A percentile compares a stretch with the other conserved stretches of the same genome.
Conservation (phyloP, 2,797 vertebrate genomes). For the Antennarius maculatus region DNA sequence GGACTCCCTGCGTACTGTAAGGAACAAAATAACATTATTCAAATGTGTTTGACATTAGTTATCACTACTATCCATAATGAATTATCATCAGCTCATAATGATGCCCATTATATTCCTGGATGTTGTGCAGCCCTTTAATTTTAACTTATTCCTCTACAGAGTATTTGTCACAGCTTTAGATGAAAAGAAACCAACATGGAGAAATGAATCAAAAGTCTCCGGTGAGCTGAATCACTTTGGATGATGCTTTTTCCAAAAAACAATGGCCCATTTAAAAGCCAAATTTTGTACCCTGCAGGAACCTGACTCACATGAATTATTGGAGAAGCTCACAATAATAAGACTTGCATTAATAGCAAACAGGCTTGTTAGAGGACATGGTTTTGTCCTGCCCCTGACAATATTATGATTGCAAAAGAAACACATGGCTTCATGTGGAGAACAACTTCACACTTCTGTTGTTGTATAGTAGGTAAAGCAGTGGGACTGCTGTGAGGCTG, state of each 20-base stretch:
- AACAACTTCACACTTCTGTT: conserved; percentile 19
- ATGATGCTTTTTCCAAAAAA: conserved; percentile 39
- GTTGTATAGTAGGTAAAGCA: conserved; percentile 13
- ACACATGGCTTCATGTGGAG: conserved; percentile 23
- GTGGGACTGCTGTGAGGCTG: conserved; percentile 12
- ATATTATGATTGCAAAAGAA: conserved; percentile 42
- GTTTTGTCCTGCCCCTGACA: conserved; percentile 38
- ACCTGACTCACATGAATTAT: conserved; percentile 53
- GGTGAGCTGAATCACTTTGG: conserved; percentile 29
- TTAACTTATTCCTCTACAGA: neutral
- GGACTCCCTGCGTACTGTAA: conserved; percentile 86
- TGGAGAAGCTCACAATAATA: conserved; percentile 51
- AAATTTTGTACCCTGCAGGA: conserved; percentile 38
- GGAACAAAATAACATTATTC: conserved; percentile 23
- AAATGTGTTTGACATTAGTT: conserved; percentile 7
- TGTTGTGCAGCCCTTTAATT: conserved; percentile 2
- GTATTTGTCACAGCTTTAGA: conserved; percentile 6
- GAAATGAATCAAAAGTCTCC: conserved; percentile 26
- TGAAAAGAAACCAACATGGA: conserved; percentile 2
- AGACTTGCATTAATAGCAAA: conserved; percentile 59
- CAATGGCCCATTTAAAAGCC: conserved; percentile 37
- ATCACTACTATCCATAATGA: neutral
- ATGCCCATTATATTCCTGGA: neutral
- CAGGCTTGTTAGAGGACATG: conserved; percentile 38
- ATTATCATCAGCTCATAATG: conserved; percentile 15